Evolutionary conservation across 1,140 invertebrate species (phyloP).

Genomic region (Melanaphis sacchari): DNA sequence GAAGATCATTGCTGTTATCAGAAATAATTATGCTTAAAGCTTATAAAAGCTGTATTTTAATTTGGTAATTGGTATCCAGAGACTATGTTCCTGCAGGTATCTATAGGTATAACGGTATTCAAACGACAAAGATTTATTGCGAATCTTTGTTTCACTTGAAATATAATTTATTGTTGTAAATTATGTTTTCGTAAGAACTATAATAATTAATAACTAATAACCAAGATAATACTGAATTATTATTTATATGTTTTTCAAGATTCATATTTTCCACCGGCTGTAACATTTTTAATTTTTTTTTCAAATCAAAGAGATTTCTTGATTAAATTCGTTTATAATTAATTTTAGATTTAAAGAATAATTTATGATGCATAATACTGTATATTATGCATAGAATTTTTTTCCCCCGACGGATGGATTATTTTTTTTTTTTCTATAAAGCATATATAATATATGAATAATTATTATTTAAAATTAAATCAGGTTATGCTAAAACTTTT

Average conservation of each 20-base stretch:
- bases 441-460: background rate
- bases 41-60: background rate
- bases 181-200: background rate
- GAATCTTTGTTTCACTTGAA: background rate
- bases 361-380: background rate
- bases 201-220: background rate
- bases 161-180: background rate
- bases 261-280: background rate
- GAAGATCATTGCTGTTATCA: background rate
- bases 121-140: background rate
- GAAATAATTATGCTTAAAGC: background rate
- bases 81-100: background rate
- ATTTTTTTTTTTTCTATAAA: background rate
- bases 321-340: background rate
- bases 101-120: background rate
- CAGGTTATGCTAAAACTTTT: background rate
- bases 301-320: background rate
- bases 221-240: background rate
- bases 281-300: background rate
- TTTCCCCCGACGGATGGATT: background rate
- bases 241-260: background rate
- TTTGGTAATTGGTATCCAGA: background rate
- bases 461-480: background rate
- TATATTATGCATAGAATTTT: background rate
- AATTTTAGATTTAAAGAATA: conserved; percentile 9